phyloP scores from a whole-genome alignment of 92 coral and sea anemone genomes.

The Virgularia gustaviana region DNA sequence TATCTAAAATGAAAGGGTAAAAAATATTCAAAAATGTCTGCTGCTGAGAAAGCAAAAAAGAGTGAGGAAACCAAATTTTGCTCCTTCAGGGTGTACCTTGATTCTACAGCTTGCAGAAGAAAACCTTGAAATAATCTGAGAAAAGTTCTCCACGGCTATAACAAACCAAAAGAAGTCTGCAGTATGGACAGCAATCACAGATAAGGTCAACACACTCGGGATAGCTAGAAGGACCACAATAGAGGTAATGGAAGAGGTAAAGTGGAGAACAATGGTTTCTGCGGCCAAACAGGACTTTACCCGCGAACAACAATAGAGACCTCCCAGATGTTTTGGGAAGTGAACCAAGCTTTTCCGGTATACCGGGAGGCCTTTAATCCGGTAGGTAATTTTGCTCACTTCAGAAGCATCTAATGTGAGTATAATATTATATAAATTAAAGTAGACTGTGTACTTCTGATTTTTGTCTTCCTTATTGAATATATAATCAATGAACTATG shows the following conservation, averaged over 20 bases:
- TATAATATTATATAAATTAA: no score
- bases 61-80: slow-evolving; percentile 27
- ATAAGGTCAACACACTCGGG: slow-evolving; percentile 29
- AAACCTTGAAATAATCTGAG: slow-evolving; percentile 17
- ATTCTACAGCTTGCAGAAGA: slow-evolving; percentile 31
- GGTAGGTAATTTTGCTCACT: slow-evolving; percentile 27
- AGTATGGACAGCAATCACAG: slow-evolving; percentile 15
- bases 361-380: slow-evolving; percentile 44
- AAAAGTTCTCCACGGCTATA: slow-evolving; percentile 14
- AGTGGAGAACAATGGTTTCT: slow-evolving; percentile 38
- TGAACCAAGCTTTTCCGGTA: slow-evolving; percentile 49
- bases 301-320: not conserved
- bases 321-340: slow-evolving; percentile 41
- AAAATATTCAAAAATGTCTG: no score
- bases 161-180: slow-evolving; percentile 29
- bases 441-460: no score
- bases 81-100: slow-evolving; percentile 37
- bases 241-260: slow-evolving; percentile 32
- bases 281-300: slow-evolving; percentile 23
- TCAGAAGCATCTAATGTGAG: no score
- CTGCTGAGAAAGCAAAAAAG: slow-evolving; percentile 1
- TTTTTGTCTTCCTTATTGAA: no score
- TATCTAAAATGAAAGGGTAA: no score
- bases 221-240: slow-evolving; percentile 1
- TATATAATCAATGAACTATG: no score